phyloP scores from a whole-genome alignment of 92 coral and sea anemone species.

The Zoanthus sociatus region DNA sequence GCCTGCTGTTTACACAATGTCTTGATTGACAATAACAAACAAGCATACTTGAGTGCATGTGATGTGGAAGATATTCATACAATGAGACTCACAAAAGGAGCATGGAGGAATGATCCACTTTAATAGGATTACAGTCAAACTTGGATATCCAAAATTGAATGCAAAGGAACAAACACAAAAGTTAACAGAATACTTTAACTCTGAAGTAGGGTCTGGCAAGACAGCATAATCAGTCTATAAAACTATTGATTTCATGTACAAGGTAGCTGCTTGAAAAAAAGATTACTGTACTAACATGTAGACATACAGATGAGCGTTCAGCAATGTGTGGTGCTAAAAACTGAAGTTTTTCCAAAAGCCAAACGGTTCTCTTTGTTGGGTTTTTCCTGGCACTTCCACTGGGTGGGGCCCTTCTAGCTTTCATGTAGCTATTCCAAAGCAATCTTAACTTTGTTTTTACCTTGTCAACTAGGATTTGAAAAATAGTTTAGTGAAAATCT shows the following conservation, averaged over 20 bases:
- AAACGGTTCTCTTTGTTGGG: conserved; percentile 24
- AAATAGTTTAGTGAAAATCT: conserved; percentile 1
- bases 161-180: conserved; percentile 59
- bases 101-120: conserved; percentile 55
- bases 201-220: conserved; percentile 57
- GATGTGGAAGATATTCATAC: conserved; percentile 53
- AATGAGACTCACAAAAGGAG: conserved; percentile 40
- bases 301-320: conserved; percentile 1
- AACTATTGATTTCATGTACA: conserved; percentile 6
- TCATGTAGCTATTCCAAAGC: conserved; percentile 18
- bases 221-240: conserved; percentile 18
- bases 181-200: conserved; percentile 54
- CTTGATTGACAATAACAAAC: background rate
- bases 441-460: conserved; percentile 2
- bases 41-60: conserved; percentile 25
- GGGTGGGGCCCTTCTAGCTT: conserved; percentile 37
- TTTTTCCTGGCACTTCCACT: conserved; percentile 47
- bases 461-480: conserved; percentile 5
- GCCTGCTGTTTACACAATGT: conserved; percentile 1
- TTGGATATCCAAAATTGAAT: conserved; percentile 45
- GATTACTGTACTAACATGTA: conserved; percentile 7
- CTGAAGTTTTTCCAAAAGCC: conserved; percentile 50
- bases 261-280: background rate
- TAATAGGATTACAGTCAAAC: conserved; percentile 31
- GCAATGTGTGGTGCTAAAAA: conserved; percentile 4